phyloP scores from a whole-genome alignment of 2,113 vertebrate genomes.

The Mionectes macconnelli region DNA sequence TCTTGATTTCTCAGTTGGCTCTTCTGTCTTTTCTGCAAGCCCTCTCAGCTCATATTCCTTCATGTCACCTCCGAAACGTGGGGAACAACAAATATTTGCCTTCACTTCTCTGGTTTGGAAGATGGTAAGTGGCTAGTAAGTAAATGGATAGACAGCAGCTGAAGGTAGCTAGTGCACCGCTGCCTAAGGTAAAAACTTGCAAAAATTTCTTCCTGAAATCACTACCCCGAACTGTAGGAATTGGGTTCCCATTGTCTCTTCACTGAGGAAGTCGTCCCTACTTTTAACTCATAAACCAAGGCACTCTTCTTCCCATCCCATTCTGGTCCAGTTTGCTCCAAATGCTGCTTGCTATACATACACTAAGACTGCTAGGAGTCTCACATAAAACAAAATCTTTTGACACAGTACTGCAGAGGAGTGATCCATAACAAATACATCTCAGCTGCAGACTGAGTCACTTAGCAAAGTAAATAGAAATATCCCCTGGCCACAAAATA shows the following conservation, averaged over 20 bases:
- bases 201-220: neutral
- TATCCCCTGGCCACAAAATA: neutral
- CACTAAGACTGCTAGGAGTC: neutral
- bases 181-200: neutral
- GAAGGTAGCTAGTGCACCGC: neutral
- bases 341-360: neutral
- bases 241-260: neutral
- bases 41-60: neutral
- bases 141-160: neutral
- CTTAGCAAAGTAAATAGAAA: neutral
- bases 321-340: neutral
- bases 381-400: neutral
- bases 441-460: neutral
- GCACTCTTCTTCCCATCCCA: neutral
- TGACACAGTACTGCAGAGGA: neutral
- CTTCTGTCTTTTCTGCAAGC: neutral
- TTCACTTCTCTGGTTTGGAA: neutral
- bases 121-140: neutral
- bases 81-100: neutral
- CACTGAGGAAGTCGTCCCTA: neutral
- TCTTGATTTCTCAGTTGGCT: neutral
- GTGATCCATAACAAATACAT: neutral
- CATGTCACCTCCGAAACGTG: neutral
- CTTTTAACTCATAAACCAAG: neutral
- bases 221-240: fast-evolving